These are phyloP conservation scores for Tribolium castaneum DNA, from an alignment of 1,140 invertebrate species.

Conservation along the genomic window DNA sequence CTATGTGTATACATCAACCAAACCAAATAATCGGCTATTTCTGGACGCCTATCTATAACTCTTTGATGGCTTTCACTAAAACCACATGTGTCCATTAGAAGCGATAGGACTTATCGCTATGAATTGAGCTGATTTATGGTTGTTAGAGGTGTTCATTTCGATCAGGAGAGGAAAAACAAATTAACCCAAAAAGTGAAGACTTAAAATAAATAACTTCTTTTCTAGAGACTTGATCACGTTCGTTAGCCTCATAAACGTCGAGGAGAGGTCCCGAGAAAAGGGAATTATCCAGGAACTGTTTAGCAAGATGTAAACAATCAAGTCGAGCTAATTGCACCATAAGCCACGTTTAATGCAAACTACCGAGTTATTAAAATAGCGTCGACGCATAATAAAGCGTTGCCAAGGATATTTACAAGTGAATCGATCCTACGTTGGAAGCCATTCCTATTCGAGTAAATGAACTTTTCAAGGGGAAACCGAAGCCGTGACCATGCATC, in stretches of 20 bases:
- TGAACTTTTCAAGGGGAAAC: conserved; percentile 57
- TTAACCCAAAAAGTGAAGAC: not conserved
- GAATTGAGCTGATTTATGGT: conserved; percentile 41
- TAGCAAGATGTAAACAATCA: conserved; percentile 12
- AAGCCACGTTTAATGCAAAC: conserved; percentile 23
- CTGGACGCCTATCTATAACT: not conserved
- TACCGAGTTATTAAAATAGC: conserved; percentile 39
- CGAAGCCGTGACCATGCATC: conserved; percentile 57
- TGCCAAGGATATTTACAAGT: conserved; percentile 43
- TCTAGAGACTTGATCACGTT: not conserved
- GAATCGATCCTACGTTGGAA: conserved; percentile 43
- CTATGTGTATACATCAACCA: not conserved
- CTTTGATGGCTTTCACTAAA: not conserved
- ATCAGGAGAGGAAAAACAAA: not conserved
- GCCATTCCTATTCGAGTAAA: conserved; percentile 52
- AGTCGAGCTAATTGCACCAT: conserved; percentile 23
- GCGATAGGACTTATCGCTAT: not conserved
- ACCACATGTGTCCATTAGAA: conserved; percentile 8
- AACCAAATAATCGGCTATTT: conserved; percentile 30
- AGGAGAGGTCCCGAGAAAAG: not conserved
- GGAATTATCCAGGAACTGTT: conserved; percentile 9
- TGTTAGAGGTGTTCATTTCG: not conserved
- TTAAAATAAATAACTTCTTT: not conserved
- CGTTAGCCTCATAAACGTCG: not conserved
- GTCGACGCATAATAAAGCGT: conserved; percentile 41